A percentile compares a stretch with the other conserved stretches of the same genome.
phyloP scores from a whole-genome alignment of 92 coral and sea anemone genomes.

The Umimayanthus chanpuru region DNA sequence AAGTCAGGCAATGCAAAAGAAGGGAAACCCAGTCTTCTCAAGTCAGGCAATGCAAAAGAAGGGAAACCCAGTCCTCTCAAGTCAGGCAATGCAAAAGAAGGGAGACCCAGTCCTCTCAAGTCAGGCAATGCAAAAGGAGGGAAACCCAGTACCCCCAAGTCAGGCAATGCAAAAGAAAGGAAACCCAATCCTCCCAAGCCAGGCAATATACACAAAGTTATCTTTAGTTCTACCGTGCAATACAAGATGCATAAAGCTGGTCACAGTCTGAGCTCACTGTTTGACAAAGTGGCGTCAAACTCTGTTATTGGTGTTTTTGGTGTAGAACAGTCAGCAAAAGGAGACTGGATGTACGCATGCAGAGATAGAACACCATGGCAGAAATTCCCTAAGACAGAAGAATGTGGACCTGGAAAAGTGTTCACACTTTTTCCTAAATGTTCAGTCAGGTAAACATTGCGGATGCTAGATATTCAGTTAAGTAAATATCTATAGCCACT shows the following conservation, averaged over 20 bases:
- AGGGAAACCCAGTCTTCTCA: too few relatives aligned
- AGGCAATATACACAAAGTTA: too few relatives aligned
- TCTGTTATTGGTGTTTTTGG: background rate
- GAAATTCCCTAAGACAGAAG: background rate
- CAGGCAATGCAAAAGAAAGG: too few relatives aligned
- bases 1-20: too few relatives aligned
- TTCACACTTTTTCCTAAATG: conserved; percentile 17
- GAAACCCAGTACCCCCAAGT: too few relatives aligned
- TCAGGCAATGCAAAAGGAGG: background rate
- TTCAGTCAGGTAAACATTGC: conserved; percentile 10
- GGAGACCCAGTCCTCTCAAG: background rate
- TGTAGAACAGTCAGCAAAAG: background rate
- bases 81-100: background rate
- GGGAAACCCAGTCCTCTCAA: too few relatives aligned
- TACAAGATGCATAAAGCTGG: conserved; percentile 14
- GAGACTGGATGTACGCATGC: background rate
- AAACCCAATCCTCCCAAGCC: too few relatives aligned
- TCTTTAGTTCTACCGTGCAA: background rate
- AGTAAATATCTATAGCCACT: too few relatives aligned
- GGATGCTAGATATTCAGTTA: background rate
- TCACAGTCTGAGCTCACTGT: background rate
- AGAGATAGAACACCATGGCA: background rate
- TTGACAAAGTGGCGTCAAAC: background rate
- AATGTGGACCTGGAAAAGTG: conserved; percentile 17
- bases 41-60: too few relatives aligned